These are phyloP conservation scores for Acropternis orthonyx DNA, from an alignment of 2,797 vertebrate genomes.

Conservation along the genomic window DNA sequence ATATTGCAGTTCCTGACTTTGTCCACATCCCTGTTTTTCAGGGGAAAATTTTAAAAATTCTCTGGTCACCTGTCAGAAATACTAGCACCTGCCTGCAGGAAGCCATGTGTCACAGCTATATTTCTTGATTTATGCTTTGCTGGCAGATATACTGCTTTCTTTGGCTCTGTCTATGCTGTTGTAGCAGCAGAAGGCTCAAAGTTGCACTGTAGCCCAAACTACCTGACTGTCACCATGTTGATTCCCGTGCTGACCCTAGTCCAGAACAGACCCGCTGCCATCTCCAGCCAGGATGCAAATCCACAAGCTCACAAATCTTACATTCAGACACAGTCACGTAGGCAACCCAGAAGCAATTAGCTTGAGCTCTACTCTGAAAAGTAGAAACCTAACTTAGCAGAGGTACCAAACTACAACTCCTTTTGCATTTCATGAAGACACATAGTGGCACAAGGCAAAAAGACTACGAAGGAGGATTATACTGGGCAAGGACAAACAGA, in stretches of 20 bases:
- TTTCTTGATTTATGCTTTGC: neutral
- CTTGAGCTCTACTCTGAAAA: neutral
- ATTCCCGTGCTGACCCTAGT: neutral
- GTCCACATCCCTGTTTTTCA: neutral
- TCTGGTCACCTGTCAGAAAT: neutral
- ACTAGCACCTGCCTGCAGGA: neutral
- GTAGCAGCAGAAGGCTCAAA: neutral
- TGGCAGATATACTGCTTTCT: neutral
- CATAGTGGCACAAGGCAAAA: neutral
- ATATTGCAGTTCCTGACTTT: neutral
- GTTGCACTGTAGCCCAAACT: neutral
- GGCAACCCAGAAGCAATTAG: neutral
- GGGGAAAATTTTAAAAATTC: neutral
- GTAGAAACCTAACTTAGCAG: neutral
- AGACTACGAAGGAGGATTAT: neutral
- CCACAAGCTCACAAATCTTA: neutral
- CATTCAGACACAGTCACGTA: neutral
- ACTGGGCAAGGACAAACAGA: neutral
- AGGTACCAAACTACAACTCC: neutral
- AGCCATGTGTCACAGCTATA: neutral
- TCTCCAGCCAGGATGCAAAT: neutral
- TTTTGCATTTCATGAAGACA: neutral
- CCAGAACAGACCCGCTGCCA: neutral
- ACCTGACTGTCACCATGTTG: fast-evolving
- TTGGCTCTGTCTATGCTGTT: neutral